A percentile compares a stretch with the other conserved stretches of the same genome.
phyloP scores from a whole-genome alignment of 2,888 invertebrate genomes.

The Tiliacea aurago region DNA sequence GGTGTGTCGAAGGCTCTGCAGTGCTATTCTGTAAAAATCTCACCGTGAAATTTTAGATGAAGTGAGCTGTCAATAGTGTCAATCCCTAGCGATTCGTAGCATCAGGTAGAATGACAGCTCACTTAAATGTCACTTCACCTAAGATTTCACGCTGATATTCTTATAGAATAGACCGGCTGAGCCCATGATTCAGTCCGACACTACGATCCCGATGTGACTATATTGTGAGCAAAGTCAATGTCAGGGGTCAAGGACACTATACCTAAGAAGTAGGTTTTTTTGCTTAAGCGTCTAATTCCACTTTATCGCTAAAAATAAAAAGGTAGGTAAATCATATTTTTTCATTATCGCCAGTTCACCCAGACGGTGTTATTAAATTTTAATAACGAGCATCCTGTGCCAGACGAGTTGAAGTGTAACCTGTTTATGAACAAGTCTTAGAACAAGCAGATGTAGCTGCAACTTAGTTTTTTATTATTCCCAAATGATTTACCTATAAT shows the following conservation, averaged over 20 bases:
- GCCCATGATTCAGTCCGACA: constrained; percentile 35
- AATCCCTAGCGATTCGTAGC: too few relatives aligned
- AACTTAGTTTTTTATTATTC: constrained; percentile 58
- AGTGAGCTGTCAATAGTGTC: too few relatives aligned
- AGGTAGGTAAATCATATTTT: constrained; percentile 57
- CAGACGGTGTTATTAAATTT: constrained; percentile 75
- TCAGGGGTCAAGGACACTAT: constrained; percentile 60
- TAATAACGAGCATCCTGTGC: constrained; percentile 79
- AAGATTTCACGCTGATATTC: too few relatives aligned
- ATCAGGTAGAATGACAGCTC: too few relatives aligned
- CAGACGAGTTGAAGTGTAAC: constrained; percentile 69
- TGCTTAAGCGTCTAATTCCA: constrained; percentile 48
- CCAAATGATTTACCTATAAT: constrained; percentile 59
- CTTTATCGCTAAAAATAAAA: constrained; percentile 58
- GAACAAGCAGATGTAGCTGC: constrained; percentile 68
- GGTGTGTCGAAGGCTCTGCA: constrained; percentile 39
- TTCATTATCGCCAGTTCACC: constrained; percentile 62
- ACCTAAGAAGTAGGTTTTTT: constrained; percentile 38
- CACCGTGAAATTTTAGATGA: too few relatives aligned
- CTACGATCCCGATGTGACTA: constrained; percentile 8
- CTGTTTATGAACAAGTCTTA: constrained; percentile 77
- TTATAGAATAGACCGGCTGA: too few relatives aligned
- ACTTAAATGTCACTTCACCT: too few relatives aligned
- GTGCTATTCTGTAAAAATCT: too few relatives aligned
- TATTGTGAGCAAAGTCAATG: constrained; percentile 49